Percentiles rank a stretch among this genome's conserved stretches.
phyloP scores from a whole-genome alignment of 2,113 vertebrate species.

The Microcebus murinus region DNA sequence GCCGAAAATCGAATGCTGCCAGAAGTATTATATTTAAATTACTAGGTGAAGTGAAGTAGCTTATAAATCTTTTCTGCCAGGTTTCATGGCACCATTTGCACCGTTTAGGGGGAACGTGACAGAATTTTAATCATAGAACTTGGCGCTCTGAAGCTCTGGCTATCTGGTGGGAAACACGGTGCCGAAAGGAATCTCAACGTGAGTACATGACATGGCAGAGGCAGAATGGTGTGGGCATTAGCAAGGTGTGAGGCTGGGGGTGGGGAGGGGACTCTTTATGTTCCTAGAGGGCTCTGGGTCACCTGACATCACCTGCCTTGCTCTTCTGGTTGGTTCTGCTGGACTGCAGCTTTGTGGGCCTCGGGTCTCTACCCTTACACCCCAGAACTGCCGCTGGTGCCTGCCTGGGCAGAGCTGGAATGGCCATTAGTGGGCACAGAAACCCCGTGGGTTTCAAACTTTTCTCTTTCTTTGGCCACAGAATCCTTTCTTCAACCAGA shows the following conservation, averaged over 20 bases:
- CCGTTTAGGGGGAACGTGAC: constrained; percentile 38
- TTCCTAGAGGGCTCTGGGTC: background rate
- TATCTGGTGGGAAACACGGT: constrained; percentile 47
- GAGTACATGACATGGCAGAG: constrained; percentile 31
- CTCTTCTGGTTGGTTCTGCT: background rate
- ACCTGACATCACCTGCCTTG: background rate
- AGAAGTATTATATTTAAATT: constrained; percentile 72
- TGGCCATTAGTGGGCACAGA: background rate
- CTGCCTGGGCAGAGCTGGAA: background rate
- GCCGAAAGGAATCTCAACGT: constrained; percentile 61
- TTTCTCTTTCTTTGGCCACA: background rate
- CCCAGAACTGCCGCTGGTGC: too few relatives aligned
- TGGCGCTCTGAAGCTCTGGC: constrained; percentile 45
- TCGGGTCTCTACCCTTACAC: background rate
- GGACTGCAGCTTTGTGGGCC: background rate
- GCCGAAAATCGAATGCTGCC: constrained; percentile 40
- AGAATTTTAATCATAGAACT: constrained; percentile 70
- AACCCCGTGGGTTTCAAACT: background rate
- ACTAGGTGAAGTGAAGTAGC: constrained; percentile 52
- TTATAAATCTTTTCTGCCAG: constrained; percentile 51
- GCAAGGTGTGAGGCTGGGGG: background rate
- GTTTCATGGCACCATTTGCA: constrained; percentile 49
- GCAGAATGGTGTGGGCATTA: background rate
- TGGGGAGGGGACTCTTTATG: background rate
- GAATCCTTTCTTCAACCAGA: background rate